A percentile compares a stretch with the other conserved stretches of the same genome.
These are phyloP conservation scores for Tachycineta bicolor DNA, from an alignment of 2,113 vertebrate species.

Conservation along the genomic window DNA sequence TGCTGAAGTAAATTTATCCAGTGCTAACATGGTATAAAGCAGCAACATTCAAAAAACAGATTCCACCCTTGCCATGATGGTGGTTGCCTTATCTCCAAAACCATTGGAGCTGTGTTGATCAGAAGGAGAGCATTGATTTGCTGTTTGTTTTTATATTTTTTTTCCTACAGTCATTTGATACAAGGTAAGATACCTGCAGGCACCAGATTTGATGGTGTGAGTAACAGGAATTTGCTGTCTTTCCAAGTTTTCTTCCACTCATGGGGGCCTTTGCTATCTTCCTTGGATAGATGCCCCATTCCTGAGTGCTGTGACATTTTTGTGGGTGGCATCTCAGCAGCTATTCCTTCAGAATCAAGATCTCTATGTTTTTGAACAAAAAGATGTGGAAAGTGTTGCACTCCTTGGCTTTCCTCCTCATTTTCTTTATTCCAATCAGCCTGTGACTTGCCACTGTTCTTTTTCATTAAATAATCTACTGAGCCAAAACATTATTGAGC, in stretches of 20 bases:
- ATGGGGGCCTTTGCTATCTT: neutral
- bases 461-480: neutral
- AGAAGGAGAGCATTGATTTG: neutral
- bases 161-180: neutral
- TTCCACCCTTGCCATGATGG: neutral
- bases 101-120: neutral
- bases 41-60: neutral
- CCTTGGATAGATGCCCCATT: neutral
- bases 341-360: neutral
- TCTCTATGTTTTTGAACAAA: neutral
- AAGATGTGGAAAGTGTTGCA: neutral
- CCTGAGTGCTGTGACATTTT: neutral
- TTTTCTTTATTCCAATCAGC: neutral
- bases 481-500: neutral
- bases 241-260: neutral
- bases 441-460: neutral
- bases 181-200: neutral
- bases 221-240: neutral
- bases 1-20: neutral
- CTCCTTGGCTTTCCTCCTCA: neutral
- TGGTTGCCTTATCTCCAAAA: neutral
- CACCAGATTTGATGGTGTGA: neutral
- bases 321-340: neutral
- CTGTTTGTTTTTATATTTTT: neutral
- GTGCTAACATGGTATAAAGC: neutral